phyloP scores from a whole-genome alignment of 2,113 vertebrate genomes.

The Trematocara nigrifrons region DNA sequence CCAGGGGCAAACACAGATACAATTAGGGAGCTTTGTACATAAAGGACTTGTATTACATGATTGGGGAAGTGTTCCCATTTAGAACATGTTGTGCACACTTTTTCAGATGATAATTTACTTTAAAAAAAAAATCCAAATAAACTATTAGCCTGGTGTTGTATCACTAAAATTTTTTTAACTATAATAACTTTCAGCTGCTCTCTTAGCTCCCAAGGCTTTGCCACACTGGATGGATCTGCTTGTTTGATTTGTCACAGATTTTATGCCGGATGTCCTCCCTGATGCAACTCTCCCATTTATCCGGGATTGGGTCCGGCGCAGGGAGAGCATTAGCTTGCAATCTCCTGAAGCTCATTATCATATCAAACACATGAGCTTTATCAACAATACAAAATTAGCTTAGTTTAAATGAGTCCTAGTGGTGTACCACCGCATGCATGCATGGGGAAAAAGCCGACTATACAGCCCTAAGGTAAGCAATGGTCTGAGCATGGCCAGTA shows the following conservation, averaged over 20 bases:
- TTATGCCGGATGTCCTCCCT: not conserved
- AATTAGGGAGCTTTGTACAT: not conserved
- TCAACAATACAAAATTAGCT: not conserved
- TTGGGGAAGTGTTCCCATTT: not conserved
- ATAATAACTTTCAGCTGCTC: not conserved
- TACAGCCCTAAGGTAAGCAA: not conserved
- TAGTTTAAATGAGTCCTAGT: not conserved
- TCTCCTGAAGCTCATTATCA: not conserved
- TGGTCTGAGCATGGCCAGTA: not conserved
- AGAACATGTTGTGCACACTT: not conserved
- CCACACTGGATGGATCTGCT: not conserved
- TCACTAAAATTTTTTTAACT: not conserved
- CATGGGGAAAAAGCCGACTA: not conserved
- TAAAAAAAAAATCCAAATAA: fast-evolving
- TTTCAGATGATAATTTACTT: not conserved
- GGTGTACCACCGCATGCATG: fast-evolving
- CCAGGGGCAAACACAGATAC: not conserved
- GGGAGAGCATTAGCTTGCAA: not conserved
- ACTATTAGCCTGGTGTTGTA: not conserved
- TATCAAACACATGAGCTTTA: not conserved
- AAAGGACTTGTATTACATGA: not conserved
- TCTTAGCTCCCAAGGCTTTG: not conserved
- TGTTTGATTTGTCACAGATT: not conserved
- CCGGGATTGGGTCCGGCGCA: not conserved
- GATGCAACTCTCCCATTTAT: not conserved